phyloP scores from a whole-genome alignment of 2,888 invertebrate species.

The Hirtodrosophila histrioides region DNA sequence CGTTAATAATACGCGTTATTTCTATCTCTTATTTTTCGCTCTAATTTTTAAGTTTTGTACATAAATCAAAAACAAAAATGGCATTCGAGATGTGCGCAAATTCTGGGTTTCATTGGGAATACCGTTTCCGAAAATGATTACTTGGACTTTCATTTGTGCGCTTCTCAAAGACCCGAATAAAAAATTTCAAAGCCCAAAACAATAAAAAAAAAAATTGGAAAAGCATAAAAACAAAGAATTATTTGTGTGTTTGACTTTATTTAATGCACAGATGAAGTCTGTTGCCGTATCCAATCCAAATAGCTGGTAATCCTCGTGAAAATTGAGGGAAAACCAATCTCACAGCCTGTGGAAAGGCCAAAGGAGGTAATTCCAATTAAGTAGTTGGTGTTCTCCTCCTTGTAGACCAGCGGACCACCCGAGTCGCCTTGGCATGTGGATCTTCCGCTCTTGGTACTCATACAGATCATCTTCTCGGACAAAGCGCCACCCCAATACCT shows the following conservation, averaged over 20 bases:
- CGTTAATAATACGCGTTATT: slow-evolving; percentile 20
- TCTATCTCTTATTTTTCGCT: slow-evolving; percentile 47
- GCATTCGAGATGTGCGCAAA: slow-evolving; percentile 43
- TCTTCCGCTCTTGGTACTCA: slow-evolving; percentile 52
- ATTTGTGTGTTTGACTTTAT: slow-evolving; percentile 5
- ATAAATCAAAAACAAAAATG: slow-evolving; percentile 48
- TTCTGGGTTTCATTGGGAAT: slow-evolving; percentile 59
- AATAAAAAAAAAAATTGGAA: slow-evolving; percentile 68
- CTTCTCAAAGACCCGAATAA: slow-evolving; percentile 50
- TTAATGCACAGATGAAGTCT: slow-evolving; percentile 5
- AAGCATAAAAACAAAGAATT: slow-evolving; percentile 51
- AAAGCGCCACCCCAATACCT: slow-evolving; percentile 49
- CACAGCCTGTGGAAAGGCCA: slow-evolving; percentile 62
- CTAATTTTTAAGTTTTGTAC: slow-evolving; percentile 69
- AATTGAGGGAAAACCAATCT: slow-evolving; percentile 63
- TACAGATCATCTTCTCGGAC: slow-evolving; percentile 60
- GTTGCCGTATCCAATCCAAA: slow-evolving; percentile 64
- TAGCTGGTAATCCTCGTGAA: slow-evolving; percentile 72
- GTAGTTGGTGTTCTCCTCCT: slow-evolving; percentile 27
- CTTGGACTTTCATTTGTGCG: slow-evolving; percentile 39
- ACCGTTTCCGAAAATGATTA: slow-evolving; percentile 59
- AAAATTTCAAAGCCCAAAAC: slow-evolving; percentile 70
- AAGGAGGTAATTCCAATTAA: slow-evolving; percentile 72
- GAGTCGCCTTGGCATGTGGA: slow-evolving; percentile 72
- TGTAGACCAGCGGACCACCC: slow-evolving; percentile 64